phyloP scores from a whole-genome alignment of 2,113 vertebrate genomes.

The Vicugna pacos region DNA sequence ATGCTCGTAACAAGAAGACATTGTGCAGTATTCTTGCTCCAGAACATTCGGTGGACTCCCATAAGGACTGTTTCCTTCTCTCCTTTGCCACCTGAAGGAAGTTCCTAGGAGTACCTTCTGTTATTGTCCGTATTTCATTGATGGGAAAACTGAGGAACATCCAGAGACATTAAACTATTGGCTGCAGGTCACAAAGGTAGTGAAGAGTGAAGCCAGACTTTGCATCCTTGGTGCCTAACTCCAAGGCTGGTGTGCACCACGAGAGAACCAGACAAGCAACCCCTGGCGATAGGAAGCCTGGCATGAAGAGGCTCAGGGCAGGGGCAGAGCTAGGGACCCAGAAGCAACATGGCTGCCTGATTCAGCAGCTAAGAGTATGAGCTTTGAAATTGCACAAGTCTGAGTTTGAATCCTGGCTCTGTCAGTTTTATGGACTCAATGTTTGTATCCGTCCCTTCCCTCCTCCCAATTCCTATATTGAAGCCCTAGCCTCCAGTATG shows the following conservation, averaged over 20 bases:
- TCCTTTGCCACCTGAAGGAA: not conserved
- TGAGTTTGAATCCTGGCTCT: constrained; percentile 28
- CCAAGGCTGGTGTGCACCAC: not conserved
- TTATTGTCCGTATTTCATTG: not conserved
- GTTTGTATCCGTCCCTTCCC: not conserved
- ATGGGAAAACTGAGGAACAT: not conserved
- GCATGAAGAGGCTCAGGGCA: not conserved
- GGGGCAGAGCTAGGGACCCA: not conserved
- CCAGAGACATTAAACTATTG: not conserved
- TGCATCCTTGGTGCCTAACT: not conserved
- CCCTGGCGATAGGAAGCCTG: not conserved
- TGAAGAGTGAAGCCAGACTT: not conserved
- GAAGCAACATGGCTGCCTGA: not conserved
- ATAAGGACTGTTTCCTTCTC: not conserved
- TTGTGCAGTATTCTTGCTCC: not conserved
- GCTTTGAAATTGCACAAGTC: not conserved
- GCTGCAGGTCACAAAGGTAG: not conserved
- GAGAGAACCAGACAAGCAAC: not conserved
- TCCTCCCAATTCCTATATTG: not conserved
- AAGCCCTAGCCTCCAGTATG: not conserved
- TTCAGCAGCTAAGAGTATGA: not conserved
- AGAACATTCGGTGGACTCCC: not conserved
- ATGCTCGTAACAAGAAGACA: not conserved
- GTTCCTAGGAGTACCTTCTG: not conserved
- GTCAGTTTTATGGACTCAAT: not conserved